These are phyloP conservation scores for Saguinus midas DNA, from an alignment of 2,113 vertebrate genomes.

Conservation along the genomic window DNA sequence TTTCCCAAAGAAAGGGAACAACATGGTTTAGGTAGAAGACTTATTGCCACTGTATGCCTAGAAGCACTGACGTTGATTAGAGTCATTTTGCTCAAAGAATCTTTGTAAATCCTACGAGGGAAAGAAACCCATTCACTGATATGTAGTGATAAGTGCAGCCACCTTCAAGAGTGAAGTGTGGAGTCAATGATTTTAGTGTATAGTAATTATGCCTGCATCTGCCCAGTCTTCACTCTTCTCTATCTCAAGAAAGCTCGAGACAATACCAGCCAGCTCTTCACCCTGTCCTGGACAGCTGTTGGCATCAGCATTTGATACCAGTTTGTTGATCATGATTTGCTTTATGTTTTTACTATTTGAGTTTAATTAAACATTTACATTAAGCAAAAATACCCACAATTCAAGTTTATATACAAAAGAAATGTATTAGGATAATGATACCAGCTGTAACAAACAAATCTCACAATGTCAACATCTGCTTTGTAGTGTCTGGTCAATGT, in stretches of 20 bases:
- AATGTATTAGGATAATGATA: neutral
- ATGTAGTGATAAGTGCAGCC: neutral
- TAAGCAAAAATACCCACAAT: neutral
- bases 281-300: neutral
- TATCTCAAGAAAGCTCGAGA: neutral
- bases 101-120: slow-evolving; percentile 62
- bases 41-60: slow-evolving; percentile 49
- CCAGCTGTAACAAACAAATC: neutral
- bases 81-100: slow-evolving; percentile 66
- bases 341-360: neutral
- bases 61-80: slow-evolving; percentile 74
- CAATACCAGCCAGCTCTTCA: neutral
- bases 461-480: neutral
- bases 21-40: slow-evolving; percentile 81
- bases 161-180: slow-evolving; percentile 8
- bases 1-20: slow-evolving; percentile 81
- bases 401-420: neutral
- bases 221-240: neutral
- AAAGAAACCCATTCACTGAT: neutral
- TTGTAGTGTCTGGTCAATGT: neutral
- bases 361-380: neutral
- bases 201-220: neutral
- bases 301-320: neutral
- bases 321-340: neutral
- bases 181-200: neutral